Conservation (phyloP, 2,113 vertebrate species). For the Pardalotus punctatus region DNA sequence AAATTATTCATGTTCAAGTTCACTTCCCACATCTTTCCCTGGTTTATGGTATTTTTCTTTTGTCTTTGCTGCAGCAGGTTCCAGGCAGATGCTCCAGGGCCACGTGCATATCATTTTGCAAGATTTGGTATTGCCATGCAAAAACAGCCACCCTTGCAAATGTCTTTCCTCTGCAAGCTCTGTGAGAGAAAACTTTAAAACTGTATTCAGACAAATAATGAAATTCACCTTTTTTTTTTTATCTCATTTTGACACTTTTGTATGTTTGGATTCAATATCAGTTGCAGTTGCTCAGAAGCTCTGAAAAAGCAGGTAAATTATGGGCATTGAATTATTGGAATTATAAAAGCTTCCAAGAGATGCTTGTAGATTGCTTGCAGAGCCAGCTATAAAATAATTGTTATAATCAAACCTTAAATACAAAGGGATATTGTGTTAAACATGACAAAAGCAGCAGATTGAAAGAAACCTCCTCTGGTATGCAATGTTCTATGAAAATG, state of each 20-base stretch:
- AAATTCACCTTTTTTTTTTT: neutral
- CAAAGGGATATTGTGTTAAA: neutral
- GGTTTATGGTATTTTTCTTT: neutral
- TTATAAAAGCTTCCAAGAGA: neutral
- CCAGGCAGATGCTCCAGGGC: neutral
- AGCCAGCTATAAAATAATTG: neutral
- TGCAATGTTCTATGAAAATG: neutral
- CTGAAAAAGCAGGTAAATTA: neutral
- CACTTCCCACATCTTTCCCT: neutral
- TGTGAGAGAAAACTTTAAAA: neutral
- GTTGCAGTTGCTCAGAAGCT: neutral
- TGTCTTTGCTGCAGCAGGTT: neutral
- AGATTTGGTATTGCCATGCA: neutral
- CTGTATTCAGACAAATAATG: neutral
- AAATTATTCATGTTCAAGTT: neutral
- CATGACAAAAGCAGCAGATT: neutral
- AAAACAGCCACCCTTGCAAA: neutral
- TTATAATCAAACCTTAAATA: neutral
- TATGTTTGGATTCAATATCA: neutral
- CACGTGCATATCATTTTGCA: neutral
- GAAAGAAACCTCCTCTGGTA: neutral
- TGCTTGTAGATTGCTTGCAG: neutral
- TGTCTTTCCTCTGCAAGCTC: neutral
- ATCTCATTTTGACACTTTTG: neutral
- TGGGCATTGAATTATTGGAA: neutral